These are phyloP conservation scores for Microtus pennsylvanicus DNA, from an alignment of 2,113 vertebrate species.

Conservation along the genomic window DNA sequence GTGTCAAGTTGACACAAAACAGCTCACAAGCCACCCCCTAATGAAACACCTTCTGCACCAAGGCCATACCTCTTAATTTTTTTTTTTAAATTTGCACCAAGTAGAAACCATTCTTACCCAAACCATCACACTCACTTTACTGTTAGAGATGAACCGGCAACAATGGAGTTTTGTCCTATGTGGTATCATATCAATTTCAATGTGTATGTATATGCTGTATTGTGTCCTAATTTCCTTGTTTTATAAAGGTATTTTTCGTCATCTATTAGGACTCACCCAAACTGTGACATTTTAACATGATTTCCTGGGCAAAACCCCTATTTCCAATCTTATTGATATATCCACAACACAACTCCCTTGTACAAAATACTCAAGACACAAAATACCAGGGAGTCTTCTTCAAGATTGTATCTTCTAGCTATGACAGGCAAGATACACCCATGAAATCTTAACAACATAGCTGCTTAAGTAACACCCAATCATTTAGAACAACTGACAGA, in stretches of 20 bases:
- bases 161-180: rapidly evolving
- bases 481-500: not conserved
- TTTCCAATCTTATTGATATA: not conserved
- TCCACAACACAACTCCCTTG: not conserved
- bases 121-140: not conserved
- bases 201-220: not conserved
- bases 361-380: not conserved
- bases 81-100: no score
- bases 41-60: not conserved
- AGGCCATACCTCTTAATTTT: not conserved
- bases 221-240: not conserved
- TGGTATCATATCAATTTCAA: not conserved
- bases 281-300: not conserved
- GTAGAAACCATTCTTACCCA: not conserved
- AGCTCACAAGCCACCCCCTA: no score
- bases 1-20: no score
- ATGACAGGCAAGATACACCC: not conserved
- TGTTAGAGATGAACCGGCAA: not conserved
- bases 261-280: no score
- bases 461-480: not conserved
- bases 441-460: not conserved
- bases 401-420: not conserved
- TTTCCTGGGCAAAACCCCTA: not conserved
- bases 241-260: not conserved
- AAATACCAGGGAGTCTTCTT: not conserved